Evolutionary conservation across 2,888 invertebrate genomes (phyloP).

Genomic region (Augochlorella aurata): DNA sequence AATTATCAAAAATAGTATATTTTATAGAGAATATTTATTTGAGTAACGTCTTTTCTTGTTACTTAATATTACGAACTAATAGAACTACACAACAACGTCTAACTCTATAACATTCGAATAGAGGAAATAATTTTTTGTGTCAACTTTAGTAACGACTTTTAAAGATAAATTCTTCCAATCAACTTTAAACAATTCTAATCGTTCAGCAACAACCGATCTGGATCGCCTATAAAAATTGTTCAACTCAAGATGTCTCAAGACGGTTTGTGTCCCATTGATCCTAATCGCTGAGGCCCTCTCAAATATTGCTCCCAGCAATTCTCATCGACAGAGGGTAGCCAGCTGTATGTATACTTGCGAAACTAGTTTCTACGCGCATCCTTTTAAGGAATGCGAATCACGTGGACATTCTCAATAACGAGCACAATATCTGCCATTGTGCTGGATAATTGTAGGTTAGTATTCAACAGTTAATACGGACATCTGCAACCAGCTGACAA

Average conservation of each 20-base stretch:
- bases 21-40: too few species aligned
- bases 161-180: too few species aligned
- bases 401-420: slow-evolving; percentile 37
- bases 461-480: slow-evolving; percentile 58
- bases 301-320: not conserved
- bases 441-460: slow-evolving; percentile 53
- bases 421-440: slow-evolving; percentile 52
- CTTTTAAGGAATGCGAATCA: slow-evolving; percentile 26
- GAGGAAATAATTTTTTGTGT: too few species aligned
- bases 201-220: not conserved
- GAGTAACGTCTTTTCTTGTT: too few species aligned
- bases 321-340: slow-evolving; percentile 7
- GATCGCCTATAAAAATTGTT: not conserved
- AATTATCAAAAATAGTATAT: too few species aligned
- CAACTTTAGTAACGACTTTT: too few species aligned
- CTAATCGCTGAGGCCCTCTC: not conserved
- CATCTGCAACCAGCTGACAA: slow-evolving; percentile 50
- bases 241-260: not conserved
- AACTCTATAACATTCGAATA: too few species aligned
- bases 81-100: too few species aligned
- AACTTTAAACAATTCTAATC: not conserved
- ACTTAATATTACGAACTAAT: too few species aligned
- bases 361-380: not conserved
- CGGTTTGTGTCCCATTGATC: not conserved
- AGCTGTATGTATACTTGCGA: not conserved